Evolutionary conservation across 2,888 invertebrate genomes (phyloP).

Genomic region (Tetragonisca angustula): DNA sequence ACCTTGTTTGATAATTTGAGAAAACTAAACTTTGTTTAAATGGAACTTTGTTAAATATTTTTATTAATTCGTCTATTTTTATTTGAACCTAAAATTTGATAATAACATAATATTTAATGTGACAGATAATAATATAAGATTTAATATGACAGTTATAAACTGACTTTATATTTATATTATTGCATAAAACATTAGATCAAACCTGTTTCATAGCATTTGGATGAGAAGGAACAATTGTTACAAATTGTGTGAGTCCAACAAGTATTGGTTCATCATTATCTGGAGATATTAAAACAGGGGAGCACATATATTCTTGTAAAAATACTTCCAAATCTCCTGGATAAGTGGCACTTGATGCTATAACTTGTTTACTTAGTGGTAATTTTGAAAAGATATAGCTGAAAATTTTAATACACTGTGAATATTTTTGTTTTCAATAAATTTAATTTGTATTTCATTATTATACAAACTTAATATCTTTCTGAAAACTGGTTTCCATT

Average conservation of each 20-base stretch:
- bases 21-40: slow-evolving; percentile 97
- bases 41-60: slow-evolving; percentile 89
- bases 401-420: slow-evolving; percentile 70
- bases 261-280: slow-evolving; percentile 89
- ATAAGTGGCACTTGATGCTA: slow-evolving; percentile 97
- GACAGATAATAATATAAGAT: background rate
- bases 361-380: slow-evolving; percentile 92
- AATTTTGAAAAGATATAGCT: slow-evolving; percentile 90
- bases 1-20: slow-evolving; percentile 93
- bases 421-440: background rate
- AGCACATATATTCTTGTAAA: slow-evolving; percentile 90
- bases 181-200: slow-evolving; percentile 2
- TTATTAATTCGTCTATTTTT: slow-evolving; percentile 88
- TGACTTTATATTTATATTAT: background rate
- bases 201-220: slow-evolving; percentile 88
- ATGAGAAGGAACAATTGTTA: slow-evolving; percentile 87
- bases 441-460: background rate
- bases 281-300: slow-evolving; percentile 91
- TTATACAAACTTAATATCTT: slow-evolving; percentile 88
- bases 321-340: slow-evolving; percentile 90
- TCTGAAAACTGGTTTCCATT: slow-evolving; percentile 90
- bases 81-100: slow-evolving; percentile 78
- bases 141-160: background rate
- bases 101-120: background rate
- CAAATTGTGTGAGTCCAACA: slow-evolving; percentile 93